phyloP scores from a whole-genome alignment of 2,113 vertebrate species.

The Clinocottus analis region DNA sequence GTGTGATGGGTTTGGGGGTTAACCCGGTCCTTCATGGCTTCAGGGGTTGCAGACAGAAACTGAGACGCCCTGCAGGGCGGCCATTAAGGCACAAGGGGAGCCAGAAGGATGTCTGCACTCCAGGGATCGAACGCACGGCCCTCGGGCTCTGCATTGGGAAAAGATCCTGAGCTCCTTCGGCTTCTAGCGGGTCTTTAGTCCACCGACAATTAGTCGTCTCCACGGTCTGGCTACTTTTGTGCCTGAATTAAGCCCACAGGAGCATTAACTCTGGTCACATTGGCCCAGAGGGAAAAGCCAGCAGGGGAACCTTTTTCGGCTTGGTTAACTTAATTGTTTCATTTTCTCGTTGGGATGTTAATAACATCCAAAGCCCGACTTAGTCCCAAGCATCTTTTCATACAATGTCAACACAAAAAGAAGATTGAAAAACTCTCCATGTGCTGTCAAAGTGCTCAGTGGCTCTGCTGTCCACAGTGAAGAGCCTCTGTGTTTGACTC shows the following conservation, averaged over 20 bases:
- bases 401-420: constrained; percentile 72
- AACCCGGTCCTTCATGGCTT: constrained; percentile 47
- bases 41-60: constrained; percentile 67
- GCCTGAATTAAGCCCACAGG: constrained; percentile 77
- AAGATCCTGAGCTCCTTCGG: constrained; percentile 75
- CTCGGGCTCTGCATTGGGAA: constrained; percentile 64
- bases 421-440: constrained; percentile 59
- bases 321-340: constrained; percentile 83
- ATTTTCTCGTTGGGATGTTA: constrained; percentile 73
- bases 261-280: constrained; percentile 81
- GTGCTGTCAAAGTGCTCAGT: constrained; percentile 56
- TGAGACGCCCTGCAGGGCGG: constrained; percentile 67
- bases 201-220: constrained; percentile 74
- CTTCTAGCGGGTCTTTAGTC: constrained; percentile 80
- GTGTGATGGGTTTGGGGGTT: constrained; percentile 38
- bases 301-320: constrained; percentile 81
- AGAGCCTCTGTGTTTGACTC: constrained; percentile 33
- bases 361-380: constrained; percentile 77
- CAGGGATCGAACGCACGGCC: constrained; percentile 75
- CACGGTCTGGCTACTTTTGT: constrained; percentile 81
- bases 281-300: constrained; percentile 81
- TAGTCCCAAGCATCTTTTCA: constrained; percentile 71
- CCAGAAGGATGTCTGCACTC: constrained; percentile 71
- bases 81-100: constrained; percentile 61
- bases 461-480: constrained; percentile 7